Conservation (phyloP, 2,113 vertebrate species). For the Hippoglossus stenolepis region DNA sequence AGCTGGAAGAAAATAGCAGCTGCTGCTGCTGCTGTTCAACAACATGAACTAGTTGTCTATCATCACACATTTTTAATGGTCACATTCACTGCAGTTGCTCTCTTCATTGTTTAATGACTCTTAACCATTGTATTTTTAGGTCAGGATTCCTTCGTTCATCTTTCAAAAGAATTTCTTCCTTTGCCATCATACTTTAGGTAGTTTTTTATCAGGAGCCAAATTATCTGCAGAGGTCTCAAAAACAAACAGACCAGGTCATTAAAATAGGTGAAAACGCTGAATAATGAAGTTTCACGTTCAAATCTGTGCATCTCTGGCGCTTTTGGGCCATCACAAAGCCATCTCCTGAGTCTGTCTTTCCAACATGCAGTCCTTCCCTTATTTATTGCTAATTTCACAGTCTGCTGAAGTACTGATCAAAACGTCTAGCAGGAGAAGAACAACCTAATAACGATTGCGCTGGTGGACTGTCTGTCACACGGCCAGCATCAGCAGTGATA, state of each 20-base stretch:
- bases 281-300: neutral
- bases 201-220: too few relatives aligned
- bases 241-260: neutral
- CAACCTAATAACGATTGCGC: constrained; percentile 51
- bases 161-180: too few relatives aligned
- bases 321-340: neutral
- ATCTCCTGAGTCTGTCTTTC: constrained; percentile 14
- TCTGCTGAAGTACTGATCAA: constrained; percentile 46
- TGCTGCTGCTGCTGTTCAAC: too few relatives aligned
- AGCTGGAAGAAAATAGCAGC: too few relatives aligned
- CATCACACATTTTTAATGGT: too few relatives aligned
- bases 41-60: too few relatives aligned
- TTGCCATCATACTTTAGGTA: neutral
- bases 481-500: constrained; percentile 31
- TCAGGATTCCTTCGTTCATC: too few relatives aligned
- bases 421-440: constrained; percentile 28
- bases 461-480: constrained; percentile 31
- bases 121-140: neutral
- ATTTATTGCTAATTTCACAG: constrained; percentile 25
- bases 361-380: constrained; percentile 31
- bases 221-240: neutral
- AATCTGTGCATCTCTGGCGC: neutral
- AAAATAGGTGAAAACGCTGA: neutral
- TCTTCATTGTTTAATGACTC: neutral
- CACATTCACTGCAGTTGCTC: neutral